Conservation (phyloP, 2,888 invertebrate genomes). For the Eilema griseolum region DNA sequence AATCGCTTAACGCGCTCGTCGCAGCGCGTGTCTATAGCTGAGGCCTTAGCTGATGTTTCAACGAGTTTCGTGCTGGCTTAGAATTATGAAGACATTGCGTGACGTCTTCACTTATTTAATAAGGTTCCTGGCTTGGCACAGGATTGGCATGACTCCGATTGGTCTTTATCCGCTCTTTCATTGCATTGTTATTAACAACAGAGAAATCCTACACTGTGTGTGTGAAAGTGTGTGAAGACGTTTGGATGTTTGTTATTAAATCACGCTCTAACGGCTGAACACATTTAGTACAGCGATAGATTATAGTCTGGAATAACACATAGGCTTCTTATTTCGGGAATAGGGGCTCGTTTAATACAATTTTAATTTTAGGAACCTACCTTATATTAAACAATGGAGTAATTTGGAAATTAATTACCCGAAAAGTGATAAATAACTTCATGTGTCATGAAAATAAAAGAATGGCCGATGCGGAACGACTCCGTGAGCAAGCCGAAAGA, state of each 20-base stretch:
- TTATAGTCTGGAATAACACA: no score
- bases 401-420: constrained; percentile 80
- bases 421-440: constrained; percentile 80
- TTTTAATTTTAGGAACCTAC: no score
- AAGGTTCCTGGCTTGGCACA: constrained; percentile 53
- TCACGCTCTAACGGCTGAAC: no score
- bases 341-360: no score
- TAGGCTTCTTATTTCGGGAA: no score
- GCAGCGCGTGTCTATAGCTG: background rate
- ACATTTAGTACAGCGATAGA: no score
- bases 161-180: constrained; percentile 49
- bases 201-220: constrained; percentile 21
- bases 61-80: constrained; percentile 63
- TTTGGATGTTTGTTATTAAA: no score
- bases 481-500: constrained; percentile 59
- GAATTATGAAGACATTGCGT: constrained; percentile 73
- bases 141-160: constrained; percentile 53
- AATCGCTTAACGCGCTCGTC: background rate
- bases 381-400: constrained; percentile 64
- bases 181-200: constrained; percentile 44
- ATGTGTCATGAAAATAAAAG: constrained; percentile 78
- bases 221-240: no score
- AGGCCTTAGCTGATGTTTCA: constrained; percentile 31
- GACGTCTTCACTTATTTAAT: constrained; percentile 74
- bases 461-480: constrained; percentile 74